Evolutionary conservation across 2,113 vertebrate species (phyloP).

Genomic region (Myotis yumanensis): DNA sequence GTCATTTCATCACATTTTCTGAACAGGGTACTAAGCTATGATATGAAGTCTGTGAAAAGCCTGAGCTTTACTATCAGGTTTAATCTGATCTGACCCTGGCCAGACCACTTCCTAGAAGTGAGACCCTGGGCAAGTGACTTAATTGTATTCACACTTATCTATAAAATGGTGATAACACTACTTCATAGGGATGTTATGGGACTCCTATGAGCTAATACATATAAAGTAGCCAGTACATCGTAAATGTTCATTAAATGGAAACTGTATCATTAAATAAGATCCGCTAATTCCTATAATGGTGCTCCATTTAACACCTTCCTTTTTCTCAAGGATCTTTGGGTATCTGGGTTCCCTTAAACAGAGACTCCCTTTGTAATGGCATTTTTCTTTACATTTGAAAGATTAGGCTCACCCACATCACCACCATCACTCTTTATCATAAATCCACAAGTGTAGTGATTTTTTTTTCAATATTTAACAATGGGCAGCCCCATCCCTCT

Average conservation of each 20-base stretch:
- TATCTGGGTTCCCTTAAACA: background rate
- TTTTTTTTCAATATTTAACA: background rate
- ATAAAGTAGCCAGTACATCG: background rate
- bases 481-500: background rate
- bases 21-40: background rate
- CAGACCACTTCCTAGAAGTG: background rate
- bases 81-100: conserved; percentile 4
- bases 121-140: background rate
- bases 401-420: background rate
- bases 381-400: background rate
- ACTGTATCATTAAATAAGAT: background rate
- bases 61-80: background rate
- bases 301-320: background rate
- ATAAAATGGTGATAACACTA: background rate
- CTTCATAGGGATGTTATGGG: background rate
- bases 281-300: background rate
- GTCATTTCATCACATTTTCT: background rate
- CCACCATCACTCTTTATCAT: background rate
- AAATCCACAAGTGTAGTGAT: background rate
- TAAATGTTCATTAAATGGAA: background rate
- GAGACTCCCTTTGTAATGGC: background rate
- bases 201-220: background rate
- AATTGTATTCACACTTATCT: background rate
- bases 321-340: background rate
- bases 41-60: background rate